Base-by-base conservation (phyloP, 2,113 vertebrate species). In the Poecilia latipinna region DNA sequence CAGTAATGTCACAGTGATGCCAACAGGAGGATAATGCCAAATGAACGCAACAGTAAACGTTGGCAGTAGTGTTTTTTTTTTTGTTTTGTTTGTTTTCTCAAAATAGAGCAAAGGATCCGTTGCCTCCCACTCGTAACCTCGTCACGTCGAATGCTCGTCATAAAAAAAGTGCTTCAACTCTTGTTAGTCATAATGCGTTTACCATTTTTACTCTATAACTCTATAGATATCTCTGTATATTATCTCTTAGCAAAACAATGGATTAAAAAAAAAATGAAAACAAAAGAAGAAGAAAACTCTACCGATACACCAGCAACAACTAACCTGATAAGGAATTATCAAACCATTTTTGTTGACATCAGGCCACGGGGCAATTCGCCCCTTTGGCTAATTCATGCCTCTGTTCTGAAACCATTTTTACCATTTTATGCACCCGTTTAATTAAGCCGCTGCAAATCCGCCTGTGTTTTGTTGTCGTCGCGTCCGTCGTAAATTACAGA, bases 91-190 rank as follows among this genome's bases (percentile, higher is more conserved):
- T 44, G 19, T 15, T 13, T 42, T 42, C 84, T 81, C 12, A 7
- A 85, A 85, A 82, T 42, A 32, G 86, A 87, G 85, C 61, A 63
- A 62, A 29, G 70, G 65, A 61, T 57, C 39, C 12, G 37, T 74
- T 79, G 74, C 82, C 75, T 77, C 86, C 82, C 61, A 75, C 83
- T 86, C 80, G 24, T 68, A 75, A 88, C 73, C 90, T 90, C 79
- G 83, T 87, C 90, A 89, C 83, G 80, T 89, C 91, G 88, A 91
- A 92, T 91, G 85, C 88, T 93, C 80, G 70, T 86, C 87, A 89
- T 90, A 84, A 85, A 89, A 90, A 95, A 95, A 95, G 94, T 95
- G 94, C 94, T 95, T 94, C 80, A 93, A 89, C 89, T 93, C 90
- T 37, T 87, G 92, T 94, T 94, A 94, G 91, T 94, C 84, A 75